These are phyloP conservation scores for Amiota minor DNA, from an alignment of 2,888 invertebrate genomes.

Conservation along the genomic window DNA sequence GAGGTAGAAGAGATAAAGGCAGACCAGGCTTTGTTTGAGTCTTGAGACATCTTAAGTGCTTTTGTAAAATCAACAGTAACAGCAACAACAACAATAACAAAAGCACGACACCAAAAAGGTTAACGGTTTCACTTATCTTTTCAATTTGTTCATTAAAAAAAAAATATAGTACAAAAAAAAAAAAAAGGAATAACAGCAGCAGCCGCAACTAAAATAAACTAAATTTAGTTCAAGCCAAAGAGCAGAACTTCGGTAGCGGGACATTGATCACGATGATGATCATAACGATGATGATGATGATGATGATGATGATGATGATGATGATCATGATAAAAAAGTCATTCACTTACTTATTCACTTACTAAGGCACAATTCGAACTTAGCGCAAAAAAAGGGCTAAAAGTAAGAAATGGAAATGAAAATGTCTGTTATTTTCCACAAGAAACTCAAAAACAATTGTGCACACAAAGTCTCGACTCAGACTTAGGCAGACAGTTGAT, in stretches of 20 bases:
- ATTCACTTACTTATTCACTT: background rate
- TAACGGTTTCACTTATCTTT: conserved; percentile 32
- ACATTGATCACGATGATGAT: too few relatives aligned
- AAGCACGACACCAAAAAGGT: conserved; percentile 20
- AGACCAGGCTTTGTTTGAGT: background rate
- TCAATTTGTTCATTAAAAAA: background rate
- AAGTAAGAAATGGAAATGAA: background rate
- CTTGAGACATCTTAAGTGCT: background rate
- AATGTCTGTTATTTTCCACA: background rate
- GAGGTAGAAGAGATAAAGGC: background rate
- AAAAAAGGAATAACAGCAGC: background rate
- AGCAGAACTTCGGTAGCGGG: background rate
- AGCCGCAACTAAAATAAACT: background rate
- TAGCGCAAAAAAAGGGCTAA: background rate
- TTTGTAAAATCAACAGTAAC: too few relatives aligned
- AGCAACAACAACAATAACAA: background rate
- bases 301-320: too few relatives aligned
- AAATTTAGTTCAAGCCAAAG: background rate
- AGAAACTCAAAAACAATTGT: background rate
- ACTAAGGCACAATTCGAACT: background rate
- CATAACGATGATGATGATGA: too few relatives aligned
- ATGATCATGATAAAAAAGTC: too few relatives aligned
- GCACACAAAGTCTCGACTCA: background rate
- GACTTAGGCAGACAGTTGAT: background rate
- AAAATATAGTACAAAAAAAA: background rate